Base-by-base conservation (phyloP, 2,113 vertebrate genomes). In the Tragelaphus buxtoni region DNA sequence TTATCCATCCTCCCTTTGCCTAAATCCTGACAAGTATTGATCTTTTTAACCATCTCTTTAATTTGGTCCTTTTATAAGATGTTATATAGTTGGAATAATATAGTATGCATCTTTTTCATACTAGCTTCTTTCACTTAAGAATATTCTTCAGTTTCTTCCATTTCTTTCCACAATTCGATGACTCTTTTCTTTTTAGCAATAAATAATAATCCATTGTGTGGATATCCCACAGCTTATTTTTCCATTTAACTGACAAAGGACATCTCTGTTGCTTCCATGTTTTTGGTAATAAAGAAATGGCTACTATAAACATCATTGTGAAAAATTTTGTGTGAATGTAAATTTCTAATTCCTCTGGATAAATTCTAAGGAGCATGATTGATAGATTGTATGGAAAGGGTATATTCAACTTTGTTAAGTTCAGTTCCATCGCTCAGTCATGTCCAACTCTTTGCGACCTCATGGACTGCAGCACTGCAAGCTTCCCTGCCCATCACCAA, bases 401-500 rank as follows among this genome's bases (percentile, higher is more conserved):
- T 26, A 32, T 84, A 9, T 55, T 55, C n/a, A 88, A 16, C 42
- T 55, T 26, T 82, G 2, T 56, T 69, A 9, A 69, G 63, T 69
- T 69, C n/a, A 20, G n/a, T n/a, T 65, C 16, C 4, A 0, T n/a
- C 3, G 16, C 61, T 69, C 28, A 61, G 12, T 30, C 1, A 0
- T 61, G 28, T 61, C 28, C 0, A 0, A 61, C 12, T 60, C 11
- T 61, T 28, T 30, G 26, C 0, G 11, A 60, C 58, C 26, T 35
- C 63, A 69, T 11, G 17, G 63, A 35, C 17, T 35, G n/a, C 17
- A 65, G 63, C 17, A 69, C 4, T 10, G 9, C n/a, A 69, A 17
- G 4, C n/a, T 18, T 35, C n/a, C 63, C 17, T 69, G 17, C 9
- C 17, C 63, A 35, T 35, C 9, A 69, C 17, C n/a, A 69, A 20